Evolutionary conservation across 2,888 invertebrate species (phyloP).

Genomic region (Lobophora halterata): DNA sequence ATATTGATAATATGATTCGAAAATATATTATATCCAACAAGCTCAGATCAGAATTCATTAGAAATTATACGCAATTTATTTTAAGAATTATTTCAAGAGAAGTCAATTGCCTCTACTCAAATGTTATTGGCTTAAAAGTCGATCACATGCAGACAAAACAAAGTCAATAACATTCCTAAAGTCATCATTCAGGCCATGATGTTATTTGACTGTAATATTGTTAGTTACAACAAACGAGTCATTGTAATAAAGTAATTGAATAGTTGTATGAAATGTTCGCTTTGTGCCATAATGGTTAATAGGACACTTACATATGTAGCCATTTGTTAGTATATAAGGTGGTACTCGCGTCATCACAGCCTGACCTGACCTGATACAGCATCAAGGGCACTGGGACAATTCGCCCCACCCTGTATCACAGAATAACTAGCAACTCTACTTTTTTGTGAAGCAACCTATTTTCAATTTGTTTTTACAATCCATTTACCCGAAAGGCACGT

Average conservation of each 20-base stretch:
- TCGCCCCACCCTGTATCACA: slow-evolving; percentile 30
- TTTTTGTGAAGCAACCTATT: slow-evolving; percentile 18
- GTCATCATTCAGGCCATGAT: slow-evolving; percentile 6
- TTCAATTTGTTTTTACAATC: slow-evolving; percentile 16
- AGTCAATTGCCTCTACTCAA: slow-evolving; percentile 17
- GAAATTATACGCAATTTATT: neutral
- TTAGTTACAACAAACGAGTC: slow-evolving; percentile 9
- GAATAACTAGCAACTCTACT: slow-evolving; percentile 4
- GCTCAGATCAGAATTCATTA: no score
- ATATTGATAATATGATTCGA: neutral
- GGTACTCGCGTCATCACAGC: slow-evolving; percentile 26
- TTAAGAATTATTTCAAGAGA: slow-evolving; percentile 4
- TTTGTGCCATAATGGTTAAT: slow-evolving; percentile 17
- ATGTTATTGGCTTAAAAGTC: slow-evolving; percentile 15
- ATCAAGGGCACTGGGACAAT: slow-evolving; percentile 46
- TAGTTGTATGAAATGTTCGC: slow-evolving; percentile 6
- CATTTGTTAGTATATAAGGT: slow-evolving; percentile 28
- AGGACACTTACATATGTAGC: slow-evolving; percentile 24
- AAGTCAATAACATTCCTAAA: slow-evolving; percentile 11
- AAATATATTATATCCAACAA: neutral
- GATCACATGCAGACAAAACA: slow-evolving; percentile 21
- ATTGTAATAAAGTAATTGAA: slow-evolving; percentile 11
- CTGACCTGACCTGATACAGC: slow-evolving; percentile 43
- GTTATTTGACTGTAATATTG: slow-evolving; percentile 12
- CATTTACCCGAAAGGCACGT: slow-evolving; percentile 23